phyloP scores from a whole-genome alignment of 2,113 vertebrate species.

The Enhydra lutris region DNA sequence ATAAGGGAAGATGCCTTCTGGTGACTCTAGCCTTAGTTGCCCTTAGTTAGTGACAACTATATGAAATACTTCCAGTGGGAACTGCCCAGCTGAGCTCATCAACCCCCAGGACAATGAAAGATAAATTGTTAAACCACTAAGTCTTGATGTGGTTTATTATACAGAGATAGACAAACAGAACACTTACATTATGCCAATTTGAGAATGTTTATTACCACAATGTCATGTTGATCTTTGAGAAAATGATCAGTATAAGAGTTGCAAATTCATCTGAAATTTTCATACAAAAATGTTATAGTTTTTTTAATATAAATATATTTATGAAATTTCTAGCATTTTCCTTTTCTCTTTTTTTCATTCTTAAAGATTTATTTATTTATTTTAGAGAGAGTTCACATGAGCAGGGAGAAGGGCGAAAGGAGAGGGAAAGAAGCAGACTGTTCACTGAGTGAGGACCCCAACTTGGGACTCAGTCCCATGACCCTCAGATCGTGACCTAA shows the following conservation, averaged over 20 bases:
- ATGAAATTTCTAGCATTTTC: not conserved
- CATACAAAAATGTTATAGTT: not conserved
- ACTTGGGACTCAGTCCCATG: not conserved
- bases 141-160: not conserved
- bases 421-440: not conserved
- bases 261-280: not conserved
- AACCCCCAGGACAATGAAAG: not conserved
- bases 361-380: not conserved
- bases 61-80: not conserved
- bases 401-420: not conserved
- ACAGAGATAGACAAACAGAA: not conserved
- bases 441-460: not conserved
- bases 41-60: not conserved
- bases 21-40: not conserved
- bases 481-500: not conserved
- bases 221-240: not conserved
- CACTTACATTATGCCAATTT: not conserved
- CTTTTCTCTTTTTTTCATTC: not conserved
- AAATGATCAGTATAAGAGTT: not conserved
- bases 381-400: too few relatives aligned
- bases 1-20: not conserved
- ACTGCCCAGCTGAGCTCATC: not conserved
- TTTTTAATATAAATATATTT: not conserved
- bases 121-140: not conserved
- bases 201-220: not conserved